Conservation (phyloP, 2,113 vertebrate genomes). For the Bufo bufo region DNA sequence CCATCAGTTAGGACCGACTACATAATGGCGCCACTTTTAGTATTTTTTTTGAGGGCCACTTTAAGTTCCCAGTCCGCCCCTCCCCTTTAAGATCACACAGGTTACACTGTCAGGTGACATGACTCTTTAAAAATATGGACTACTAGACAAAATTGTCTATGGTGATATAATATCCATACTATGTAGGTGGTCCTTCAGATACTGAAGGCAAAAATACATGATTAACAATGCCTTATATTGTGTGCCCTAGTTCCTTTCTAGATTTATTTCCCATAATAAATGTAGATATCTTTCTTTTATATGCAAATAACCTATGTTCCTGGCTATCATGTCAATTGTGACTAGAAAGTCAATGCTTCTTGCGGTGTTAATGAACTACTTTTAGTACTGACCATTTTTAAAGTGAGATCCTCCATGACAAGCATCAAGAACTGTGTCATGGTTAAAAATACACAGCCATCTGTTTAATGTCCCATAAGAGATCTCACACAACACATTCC, state of each 20-base stretch:
- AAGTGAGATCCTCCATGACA: conserved; percentile 9
- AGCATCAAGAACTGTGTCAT: not conserved
- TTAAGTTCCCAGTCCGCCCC: too few species aligned
- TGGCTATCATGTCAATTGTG: not conserved
- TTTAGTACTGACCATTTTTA: conserved; percentile 36
- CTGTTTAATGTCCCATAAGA: conserved; percentile 43
- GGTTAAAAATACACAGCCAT: conserved; percentile 31
- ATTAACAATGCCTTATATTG: not conserved
- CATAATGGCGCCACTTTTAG: too few species aligned
- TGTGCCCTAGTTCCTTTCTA: not conserved
- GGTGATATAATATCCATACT: not conserved
- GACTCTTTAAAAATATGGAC: too few species aligned
- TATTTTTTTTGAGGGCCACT: too few species aligned
- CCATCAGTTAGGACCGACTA: too few species aligned
- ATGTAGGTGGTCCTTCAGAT: not conserved
- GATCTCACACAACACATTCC: conserved; percentile 30
- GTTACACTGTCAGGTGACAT: too few species aligned
- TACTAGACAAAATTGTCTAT: not conserved
- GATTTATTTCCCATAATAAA: not conserved
- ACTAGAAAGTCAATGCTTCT: not conserved
- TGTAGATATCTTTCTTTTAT: not conserved
- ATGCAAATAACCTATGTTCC: not conserved
- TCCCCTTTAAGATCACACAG: not conserved
- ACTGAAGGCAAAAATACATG: not conserved
- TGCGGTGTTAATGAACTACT: not conserved